Evolutionary conservation across 2,888 invertebrate genomes (phyloP).

Genomic region (Diachrysia chrysitis): DNA sequence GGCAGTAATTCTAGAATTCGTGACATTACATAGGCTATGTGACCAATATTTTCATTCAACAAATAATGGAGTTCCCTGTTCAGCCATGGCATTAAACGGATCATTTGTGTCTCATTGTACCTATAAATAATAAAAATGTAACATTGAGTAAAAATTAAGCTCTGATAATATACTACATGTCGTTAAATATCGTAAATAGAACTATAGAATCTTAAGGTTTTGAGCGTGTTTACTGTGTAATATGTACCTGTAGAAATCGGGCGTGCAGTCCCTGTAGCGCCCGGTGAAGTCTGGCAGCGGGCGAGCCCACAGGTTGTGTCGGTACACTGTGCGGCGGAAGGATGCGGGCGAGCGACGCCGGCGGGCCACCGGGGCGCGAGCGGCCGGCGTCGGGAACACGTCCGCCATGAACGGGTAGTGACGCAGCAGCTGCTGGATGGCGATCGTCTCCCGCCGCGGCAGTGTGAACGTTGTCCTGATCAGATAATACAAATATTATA

Average conservation of each 20-base stretch:
- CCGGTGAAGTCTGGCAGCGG: slow-evolving; percentile 92
- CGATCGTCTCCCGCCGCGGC: slow-evolving; percentile 89
- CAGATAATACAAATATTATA: not conserved
- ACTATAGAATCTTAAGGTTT: no score
- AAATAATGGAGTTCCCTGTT: slow-evolving; percentile 95
- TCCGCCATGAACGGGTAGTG: slow-evolving; percentile 80
- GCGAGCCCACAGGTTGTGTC: slow-evolving; percentile 93
- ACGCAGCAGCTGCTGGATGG: slow-evolving; percentile 89
- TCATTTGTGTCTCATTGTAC: slow-evolving; percentile 93
- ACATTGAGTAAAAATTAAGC: not conserved
- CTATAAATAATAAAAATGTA: slow-evolving; percentile 76
- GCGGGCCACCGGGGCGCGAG: slow-evolving; percentile 61
- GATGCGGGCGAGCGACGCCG: slow-evolving; percentile 79
- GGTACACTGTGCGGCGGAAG: slow-evolving; percentile 93
- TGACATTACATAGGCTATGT: slow-evolving; percentile 91
- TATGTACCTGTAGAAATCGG: slow-evolving; percentile 94
- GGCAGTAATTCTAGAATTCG: slow-evolving; percentile 92
- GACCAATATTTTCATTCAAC: slow-evolving; percentile 90
- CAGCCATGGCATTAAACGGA: slow-evolving; percentile 96
- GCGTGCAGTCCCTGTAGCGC: slow-evolving; percentile 92
- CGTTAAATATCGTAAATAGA: no score
- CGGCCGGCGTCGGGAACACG: slow-evolving; percentile 61
- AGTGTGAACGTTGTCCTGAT: slow-evolving; percentile 92
- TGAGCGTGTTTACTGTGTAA: no score
- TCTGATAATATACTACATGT: no score